Conservation (phyloP, 30 jellyfish, hydroid and myxozoan species). For the Aurelia sp. region DNA sequence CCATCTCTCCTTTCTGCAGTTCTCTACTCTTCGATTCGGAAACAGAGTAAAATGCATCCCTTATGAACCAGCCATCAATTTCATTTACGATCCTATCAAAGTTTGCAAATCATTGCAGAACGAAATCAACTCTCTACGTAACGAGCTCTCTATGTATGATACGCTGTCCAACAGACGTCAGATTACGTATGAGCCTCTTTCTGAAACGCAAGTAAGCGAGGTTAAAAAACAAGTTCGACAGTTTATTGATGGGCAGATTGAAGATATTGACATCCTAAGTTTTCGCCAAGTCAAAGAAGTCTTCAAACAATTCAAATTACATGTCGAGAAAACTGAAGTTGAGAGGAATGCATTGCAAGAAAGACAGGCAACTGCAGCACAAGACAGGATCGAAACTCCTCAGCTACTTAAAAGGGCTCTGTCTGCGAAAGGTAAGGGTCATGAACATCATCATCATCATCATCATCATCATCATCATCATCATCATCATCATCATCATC, state of each 20-base stretch:
- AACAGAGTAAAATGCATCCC: conserved; percentile 86
- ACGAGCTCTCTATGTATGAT: conserved; percentile 93
- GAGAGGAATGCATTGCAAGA: conserved; percentile 53
- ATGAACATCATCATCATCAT: no score
- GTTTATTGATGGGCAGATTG: conserved; percentile 74
- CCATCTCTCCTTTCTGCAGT: conserved; percentile 25
- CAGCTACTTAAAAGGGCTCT: no score
- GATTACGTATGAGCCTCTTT: conserved; percentile 83
- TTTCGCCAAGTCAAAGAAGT: conserved; percentile 89
- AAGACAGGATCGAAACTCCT: conserved; percentile 42
- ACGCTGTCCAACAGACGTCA: conserved; percentile 85
- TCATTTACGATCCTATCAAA: conserved; percentile 60
- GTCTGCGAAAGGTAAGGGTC: no score
- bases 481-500: no score
- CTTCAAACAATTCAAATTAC: conserved; percentile 75
- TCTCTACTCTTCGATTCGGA: conserved; percentile 95
- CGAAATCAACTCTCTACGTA: conserved; percentile 72
- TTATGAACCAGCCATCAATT: conserved; percentile 75
- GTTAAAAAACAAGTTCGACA: conserved; percentile 73
- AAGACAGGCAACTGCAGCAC: conserved; percentile 14
- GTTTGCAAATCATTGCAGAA: conserved; percentile 78
- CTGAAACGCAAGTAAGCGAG: conserved; percentile 82
- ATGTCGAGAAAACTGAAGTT: conserved; percentile 50
- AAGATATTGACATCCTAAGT: conserved; percentile 73
- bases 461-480: no score